These are phyloP conservation scores for Philopedon plagiatum DNA, from an alignment of 2,888 invertebrate species.

Conservation along the genomic window DNA sequence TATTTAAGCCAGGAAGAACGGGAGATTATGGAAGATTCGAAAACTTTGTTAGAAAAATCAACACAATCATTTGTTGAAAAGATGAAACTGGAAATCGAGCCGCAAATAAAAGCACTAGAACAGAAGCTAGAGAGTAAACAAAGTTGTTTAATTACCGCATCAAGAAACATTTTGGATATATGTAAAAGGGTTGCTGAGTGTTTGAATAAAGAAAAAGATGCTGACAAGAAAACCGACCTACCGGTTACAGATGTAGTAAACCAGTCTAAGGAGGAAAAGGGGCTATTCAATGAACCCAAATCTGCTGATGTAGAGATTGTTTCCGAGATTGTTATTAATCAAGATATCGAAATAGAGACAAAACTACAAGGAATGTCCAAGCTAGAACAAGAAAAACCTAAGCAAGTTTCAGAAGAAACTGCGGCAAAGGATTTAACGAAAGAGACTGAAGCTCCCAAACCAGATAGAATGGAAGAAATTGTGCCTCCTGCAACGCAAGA, in stretches of 20 bases:
- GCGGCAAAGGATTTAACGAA: too few relatives aligned
- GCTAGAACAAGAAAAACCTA: too few relatives aligned
- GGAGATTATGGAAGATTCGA: slow-evolving; percentile 41
- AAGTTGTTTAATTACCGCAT: slow-evolving; percentile 37
- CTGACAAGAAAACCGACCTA: neutral
- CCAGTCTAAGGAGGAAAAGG: neutral
- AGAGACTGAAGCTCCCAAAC: neutral
- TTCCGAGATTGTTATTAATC: neutral
- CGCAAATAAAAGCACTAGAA: slow-evolving; percentile 26
- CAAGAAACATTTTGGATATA: slow-evolving; percentile 52
- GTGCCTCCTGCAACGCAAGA: too few relatives aligned
- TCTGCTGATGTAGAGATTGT: neutral
- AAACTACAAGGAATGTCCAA: too few relatives aligned
- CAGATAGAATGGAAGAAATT: neutral
- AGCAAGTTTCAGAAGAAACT: neutral
- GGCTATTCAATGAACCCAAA: neutral
- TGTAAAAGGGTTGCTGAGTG: slow-evolving; percentile 48
- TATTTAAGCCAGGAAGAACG: slow-evolving; percentile 48
- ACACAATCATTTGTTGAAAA: slow-evolving; percentile 41
- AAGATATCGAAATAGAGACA: too few relatives aligned
- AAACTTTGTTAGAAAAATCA: slow-evolving; percentile 27
- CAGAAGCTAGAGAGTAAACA: slow-evolving; percentile 30
- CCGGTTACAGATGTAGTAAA: neutral
- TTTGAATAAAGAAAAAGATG: slow-evolving; percentile 26
- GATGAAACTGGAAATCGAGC: slow-evolving; percentile 25